Conservation (phyloP, 2,113 vertebrate species). For the Mormyrus lacerda region DNA sequence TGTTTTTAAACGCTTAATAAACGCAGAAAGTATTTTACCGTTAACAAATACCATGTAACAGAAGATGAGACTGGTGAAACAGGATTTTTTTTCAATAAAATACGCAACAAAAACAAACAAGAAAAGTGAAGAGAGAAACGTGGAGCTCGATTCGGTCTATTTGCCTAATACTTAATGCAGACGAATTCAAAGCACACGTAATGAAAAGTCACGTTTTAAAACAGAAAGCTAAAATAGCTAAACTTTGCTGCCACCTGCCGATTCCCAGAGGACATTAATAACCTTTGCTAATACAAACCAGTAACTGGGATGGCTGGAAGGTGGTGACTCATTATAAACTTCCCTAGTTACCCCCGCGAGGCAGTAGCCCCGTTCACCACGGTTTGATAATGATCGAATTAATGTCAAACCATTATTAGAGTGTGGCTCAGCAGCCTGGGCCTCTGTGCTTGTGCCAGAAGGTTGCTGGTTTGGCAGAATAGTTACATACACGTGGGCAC, state of each 20-base stretch:
- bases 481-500: background rate
- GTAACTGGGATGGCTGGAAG: background rate
- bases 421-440: background rate
- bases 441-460: background rate
- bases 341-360: background rate
- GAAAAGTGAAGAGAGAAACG: background rate
- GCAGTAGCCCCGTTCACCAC: background rate
- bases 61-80: background rate
- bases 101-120: background rate
- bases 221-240: background rate
- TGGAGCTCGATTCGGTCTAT: background rate
- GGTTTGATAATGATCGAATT: background rate
- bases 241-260: constrained; percentile 12
- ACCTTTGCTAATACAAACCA: background rate
- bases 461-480: background rate
- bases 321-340: background rate
- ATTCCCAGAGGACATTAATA: background rate
- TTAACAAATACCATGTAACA: background rate
- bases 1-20: background rate
- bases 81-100: background rate
- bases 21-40: background rate
- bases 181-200: background rate
- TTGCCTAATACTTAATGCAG: background rate
- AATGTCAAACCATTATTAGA: background rate
- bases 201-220: background rate